Evolutionary conservation across 2,113 vertebrate genomes (phyloP).

Genomic region (Grammomys dolichurus): DNA sequence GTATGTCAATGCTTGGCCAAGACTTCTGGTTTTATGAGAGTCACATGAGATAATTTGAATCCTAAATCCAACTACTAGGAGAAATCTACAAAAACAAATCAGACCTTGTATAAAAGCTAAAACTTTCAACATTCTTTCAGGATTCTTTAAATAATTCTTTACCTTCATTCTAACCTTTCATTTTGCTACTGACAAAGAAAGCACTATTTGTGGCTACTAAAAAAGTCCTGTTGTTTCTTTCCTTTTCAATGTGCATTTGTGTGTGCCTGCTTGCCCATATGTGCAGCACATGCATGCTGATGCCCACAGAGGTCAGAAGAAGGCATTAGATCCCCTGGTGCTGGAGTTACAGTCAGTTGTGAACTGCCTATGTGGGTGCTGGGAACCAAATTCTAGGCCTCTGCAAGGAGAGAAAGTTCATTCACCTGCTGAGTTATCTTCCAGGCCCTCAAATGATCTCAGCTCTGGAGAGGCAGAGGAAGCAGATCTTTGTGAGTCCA

Average conservation of each 20-base stretch:
- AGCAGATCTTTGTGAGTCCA: neutral
- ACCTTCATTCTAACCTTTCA: neutral
- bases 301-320: neutral
- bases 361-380: neutral
- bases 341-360: neutral
- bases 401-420: neutral
- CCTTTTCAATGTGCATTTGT: neutral
- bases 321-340: neutral
- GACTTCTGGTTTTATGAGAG: constrained; percentile 65
- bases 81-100: constrained; percentile 65
- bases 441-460: neutral
- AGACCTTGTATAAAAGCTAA: constrained; percentile 62
- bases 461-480: neutral
- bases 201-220: neutral
- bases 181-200: constrained; percentile 54
- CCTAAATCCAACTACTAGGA: constrained; percentile 68
- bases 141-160: constrained; percentile 47
- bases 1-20: constrained; percentile 61
- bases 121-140: constrained; percentile 31
- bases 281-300: too few species aligned
- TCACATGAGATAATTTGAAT: constrained; percentile 72
- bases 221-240: neutral
- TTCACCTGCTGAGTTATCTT: neutral
- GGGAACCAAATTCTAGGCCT: neutral
- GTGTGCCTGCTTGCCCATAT: neutral